Base-by-base conservation (phyloP, 1,140 invertebrate species). In the Drosophila rufa region DNA sequence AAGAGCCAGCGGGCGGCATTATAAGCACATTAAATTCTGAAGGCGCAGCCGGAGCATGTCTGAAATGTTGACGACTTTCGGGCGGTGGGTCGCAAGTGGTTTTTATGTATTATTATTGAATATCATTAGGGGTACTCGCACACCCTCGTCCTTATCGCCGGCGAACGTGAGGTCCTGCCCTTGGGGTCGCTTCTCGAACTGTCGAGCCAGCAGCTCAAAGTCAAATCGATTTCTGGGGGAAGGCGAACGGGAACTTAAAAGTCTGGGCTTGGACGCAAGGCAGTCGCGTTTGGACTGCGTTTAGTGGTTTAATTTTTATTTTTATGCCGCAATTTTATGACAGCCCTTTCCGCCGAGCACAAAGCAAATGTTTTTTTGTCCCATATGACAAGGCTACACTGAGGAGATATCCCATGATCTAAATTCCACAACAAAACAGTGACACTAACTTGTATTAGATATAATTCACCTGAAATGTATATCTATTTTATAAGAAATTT, bases 11-110 rank as follows among this genome's bases (percentile, higher is more conserved):
- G 79, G 86, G 86, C 85, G 85, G 85, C 82, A 90, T 90, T 90
- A 90, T 91, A 90, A 90, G 85, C 85, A 90, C 85, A 91, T 90
- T 90, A 89, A 91, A 89, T 90, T 90, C 85, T 74, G 75, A 91
- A 90, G 85, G 78, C 85, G 60, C 83, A 85, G 60, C 59, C 85
- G 69, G 83, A 66, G 85, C 84, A 90, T 90, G 85, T 71, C 85
- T 85, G 67, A 82, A 87, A 83, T 87, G 71, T 56, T 82, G 82
- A 82, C 65, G 62, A 75, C 74, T 73, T 15, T 48, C 62, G 58
- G 45, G 57, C 75, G 36, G 55, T 50, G 64, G 68, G 69, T 59
- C 75, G 81, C 85, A 85, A 90, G 85, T 90, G 86, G 81, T 79
- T 91, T 91, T 90, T 91, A 91, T 86, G 75, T 62, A 79, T 81